Percentiles rank a stretch among this genome's conserved stretches.
These are phyloP conservation scores for Copidosoma aretas DNA, from an alignment of 2,888 invertebrate genomes.

Conservation along the genomic window DNA sequence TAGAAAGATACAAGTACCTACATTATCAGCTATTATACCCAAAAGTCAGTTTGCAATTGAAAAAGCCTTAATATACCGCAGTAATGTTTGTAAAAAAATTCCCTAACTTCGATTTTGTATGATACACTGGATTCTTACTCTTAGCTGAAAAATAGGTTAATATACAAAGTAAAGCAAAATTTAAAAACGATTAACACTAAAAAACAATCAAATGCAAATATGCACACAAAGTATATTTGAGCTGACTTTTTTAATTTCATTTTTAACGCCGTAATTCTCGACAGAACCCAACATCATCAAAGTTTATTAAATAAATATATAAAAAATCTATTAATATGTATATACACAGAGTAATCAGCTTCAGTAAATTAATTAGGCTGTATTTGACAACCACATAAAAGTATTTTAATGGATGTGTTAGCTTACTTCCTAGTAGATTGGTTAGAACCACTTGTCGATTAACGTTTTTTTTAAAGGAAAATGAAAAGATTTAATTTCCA, in stretches of 20 bases:
- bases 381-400: slow-evolving; percentile 16
- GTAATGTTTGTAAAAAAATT: background rate
- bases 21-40: background rate
- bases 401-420: slow-evolving; percentile 13
- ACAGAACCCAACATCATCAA: slow-evolving; percentile 1
- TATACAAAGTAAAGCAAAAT: background rate
- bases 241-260: slow-evolving; percentile 10
- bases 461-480: slow-evolving; percentile 6
- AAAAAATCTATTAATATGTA: slow-evolving; percentile 33
- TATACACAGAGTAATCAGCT: slow-evolving; percentile 24
- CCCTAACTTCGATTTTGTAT: background rate
- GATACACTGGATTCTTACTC: background rate
- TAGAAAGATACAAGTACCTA: background rate
- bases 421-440: slow-evolving; percentile 23
- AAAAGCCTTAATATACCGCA: slow-evolving; percentile 18
- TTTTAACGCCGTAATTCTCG: slow-evolving; percentile 5
- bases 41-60: slow-evolving; percentile 6
- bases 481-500: background rate
- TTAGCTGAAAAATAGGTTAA: background rate
- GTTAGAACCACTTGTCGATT: slow-evolving; percentile 16
- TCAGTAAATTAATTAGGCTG: slow-evolving; percentile 25
- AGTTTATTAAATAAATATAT: slow-evolving; percentile 40
- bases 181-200: background rate
- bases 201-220: slow-evolving; percentile 15
- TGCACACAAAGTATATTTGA: slow-evolving; percentile 7